A percentile compares a stretch with the other conserved stretches of the same genome.
Conservation (phyloP, 2,113 vertebrate genomes). For the Trogon melanurus region DNA sequence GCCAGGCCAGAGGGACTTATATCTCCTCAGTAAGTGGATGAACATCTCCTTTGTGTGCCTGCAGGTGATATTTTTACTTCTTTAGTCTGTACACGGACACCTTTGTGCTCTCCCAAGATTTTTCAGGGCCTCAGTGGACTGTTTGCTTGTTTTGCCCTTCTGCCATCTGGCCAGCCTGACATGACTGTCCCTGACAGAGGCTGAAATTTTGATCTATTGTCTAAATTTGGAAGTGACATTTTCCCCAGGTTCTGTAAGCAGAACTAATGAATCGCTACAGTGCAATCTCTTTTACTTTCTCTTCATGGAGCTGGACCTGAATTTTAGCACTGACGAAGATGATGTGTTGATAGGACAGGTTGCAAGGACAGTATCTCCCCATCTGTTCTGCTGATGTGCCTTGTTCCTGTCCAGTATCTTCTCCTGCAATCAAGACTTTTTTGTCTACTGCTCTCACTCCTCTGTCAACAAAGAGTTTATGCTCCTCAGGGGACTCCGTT, state of each 20-base stretch:
- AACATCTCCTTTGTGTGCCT: neutral
- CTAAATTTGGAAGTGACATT: constrained; percentile 32
- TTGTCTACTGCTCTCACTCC: neutral
- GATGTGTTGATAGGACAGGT: neutral
- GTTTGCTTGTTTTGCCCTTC: neutral
- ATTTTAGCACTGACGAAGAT: neutral
- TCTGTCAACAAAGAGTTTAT: neutral
- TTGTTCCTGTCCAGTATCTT: neutral
- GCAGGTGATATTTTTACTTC: neutral
- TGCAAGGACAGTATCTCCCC: neutral
- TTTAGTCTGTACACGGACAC: neutral
- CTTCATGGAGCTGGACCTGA: neutral
- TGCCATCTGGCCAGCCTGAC: constrained; percentile 45
- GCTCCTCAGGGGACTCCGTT: neutral
- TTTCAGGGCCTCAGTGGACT: neutral
- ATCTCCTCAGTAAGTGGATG: neutral
- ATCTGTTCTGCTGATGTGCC: neutral
- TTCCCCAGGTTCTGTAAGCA: neutral
- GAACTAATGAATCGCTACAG: neutral
- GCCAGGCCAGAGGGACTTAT: neutral
- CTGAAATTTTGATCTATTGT: neutral
- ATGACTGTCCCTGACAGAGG: neutral
- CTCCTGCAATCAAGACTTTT: neutral
- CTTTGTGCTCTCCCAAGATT: neutral
- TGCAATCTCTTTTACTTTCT: neutral